These are phyloP conservation scores for Pongo pygmaeus DNA, from an alignment of 2,113 vertebrate species.

Conservation along the genomic window DNA sequence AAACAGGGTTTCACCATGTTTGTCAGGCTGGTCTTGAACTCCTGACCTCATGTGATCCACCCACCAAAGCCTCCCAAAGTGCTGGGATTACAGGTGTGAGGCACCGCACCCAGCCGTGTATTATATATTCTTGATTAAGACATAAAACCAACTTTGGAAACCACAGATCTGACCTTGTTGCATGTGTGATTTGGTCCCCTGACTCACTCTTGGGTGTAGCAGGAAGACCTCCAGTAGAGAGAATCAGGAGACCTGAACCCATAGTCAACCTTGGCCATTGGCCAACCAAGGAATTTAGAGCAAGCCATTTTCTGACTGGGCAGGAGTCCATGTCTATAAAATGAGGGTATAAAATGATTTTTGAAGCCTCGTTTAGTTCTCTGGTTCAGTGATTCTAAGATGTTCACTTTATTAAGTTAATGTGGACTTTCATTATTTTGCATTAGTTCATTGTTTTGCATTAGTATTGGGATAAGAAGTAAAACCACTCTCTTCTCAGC, in stretches of 20 bases:
- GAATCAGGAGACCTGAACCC: background rate
- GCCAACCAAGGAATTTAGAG: background rate
- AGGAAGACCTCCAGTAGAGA: background rate
- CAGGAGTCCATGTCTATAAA: background rate
- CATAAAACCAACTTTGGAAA: background rate
- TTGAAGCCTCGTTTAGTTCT: background rate
- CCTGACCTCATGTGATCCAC: too few species aligned
- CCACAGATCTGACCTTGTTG: background rate
- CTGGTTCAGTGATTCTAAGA: background rate
- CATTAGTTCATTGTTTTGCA: background rate
- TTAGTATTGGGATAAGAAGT: background rate
- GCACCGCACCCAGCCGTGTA: too few species aligned
- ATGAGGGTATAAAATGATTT: background rate
- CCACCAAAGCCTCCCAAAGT: too few species aligned
- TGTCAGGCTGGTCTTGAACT: too few species aligned
- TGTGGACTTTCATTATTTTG: background rate
- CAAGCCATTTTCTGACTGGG: background rate
- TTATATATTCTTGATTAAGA: conserved; percentile 5
- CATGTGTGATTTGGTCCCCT: background rate
- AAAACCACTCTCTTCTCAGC: background rate
- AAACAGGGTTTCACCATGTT: too few species aligned
- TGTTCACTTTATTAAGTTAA: conserved; percentile 23
- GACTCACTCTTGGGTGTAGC: background rate
- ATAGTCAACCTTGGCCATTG: background rate
- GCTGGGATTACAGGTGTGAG: too few species aligned